phyloP scores from a whole-genome alignment of 2,888 invertebrate species.

The Philopedon plagiatum region DNA sequence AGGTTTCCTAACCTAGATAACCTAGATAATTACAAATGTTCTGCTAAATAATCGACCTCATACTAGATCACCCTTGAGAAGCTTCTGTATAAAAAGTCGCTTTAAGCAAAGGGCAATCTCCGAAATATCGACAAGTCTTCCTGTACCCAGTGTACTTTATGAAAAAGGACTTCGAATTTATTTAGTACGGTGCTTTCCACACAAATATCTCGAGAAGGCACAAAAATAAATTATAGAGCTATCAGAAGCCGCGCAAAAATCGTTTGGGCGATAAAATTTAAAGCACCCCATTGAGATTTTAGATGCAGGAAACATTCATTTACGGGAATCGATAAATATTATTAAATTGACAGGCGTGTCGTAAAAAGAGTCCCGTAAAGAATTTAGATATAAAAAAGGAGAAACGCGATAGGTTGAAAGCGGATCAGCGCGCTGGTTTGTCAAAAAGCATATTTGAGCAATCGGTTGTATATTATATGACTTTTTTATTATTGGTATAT shows the following conservation, averaged over 20 bases:
- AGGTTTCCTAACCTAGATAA: too few relatives aligned
- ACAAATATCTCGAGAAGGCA: background rate
- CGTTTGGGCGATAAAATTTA: conserved; percentile 8
- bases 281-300: conserved; percentile 1
- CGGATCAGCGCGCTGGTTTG: background rate
- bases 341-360: conserved; percentile 1
- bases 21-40: too few relatives aligned
- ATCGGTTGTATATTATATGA: background rate
- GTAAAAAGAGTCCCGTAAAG: background rate
- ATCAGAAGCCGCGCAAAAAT: background rate
- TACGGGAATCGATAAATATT: conserved; percentile 7
- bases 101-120: too few relatives aligned
- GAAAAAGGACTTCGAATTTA: background rate
- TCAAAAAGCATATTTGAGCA: background rate
- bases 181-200: background rate
- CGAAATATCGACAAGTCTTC: too few relatives aligned
- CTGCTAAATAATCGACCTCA: too few relatives aligned
- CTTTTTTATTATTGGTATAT: background rate
- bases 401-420: background rate
- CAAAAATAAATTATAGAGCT: background rate
- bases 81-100: too few relatives aligned
- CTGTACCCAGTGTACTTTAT: too few relatives aligned
- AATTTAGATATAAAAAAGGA: conserved; percentile 2
- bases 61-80: too few relatives aligned
- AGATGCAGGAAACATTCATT: background rate